A percentile compares a stretch with the other conserved stretches of the same genome.
Conservation (phyloP, 2,797 vertebrate genomes). For the Lacerta bilineata region DNA sequence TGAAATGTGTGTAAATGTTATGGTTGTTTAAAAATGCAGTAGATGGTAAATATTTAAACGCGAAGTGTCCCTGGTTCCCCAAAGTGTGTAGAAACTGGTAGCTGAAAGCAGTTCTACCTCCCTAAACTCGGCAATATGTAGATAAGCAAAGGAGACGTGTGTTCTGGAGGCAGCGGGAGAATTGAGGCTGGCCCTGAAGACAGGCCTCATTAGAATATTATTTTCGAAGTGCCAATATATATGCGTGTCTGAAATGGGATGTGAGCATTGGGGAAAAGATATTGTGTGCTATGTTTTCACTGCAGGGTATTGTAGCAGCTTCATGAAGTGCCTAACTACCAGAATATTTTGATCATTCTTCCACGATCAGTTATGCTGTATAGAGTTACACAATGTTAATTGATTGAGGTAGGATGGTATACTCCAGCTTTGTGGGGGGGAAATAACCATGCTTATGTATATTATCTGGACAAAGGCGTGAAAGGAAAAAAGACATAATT, state of each 20-base stretch:
- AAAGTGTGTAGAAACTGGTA: constrained; percentile 16
- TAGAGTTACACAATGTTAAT: background rate
- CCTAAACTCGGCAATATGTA: background rate
- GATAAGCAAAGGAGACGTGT: background rate
- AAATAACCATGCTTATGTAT: background rate
- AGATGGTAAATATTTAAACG: constrained; percentile 38
- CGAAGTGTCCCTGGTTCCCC: constrained; percentile 3
- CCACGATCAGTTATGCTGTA: background rate
- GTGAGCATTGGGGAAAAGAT: background rate
- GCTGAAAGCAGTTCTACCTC: background rate
- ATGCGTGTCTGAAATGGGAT: background rate
- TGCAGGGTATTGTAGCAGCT: background rate
- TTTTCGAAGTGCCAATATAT: background rate
- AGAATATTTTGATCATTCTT: constrained; percentile 3
- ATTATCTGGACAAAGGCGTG: background rate
- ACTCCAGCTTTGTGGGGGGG: background rate
- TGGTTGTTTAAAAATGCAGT: constrained; percentile 23
- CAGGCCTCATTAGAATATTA: background rate
- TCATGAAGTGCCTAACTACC: background rate
- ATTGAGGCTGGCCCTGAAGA: too few species aligned
- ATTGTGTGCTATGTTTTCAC: background rate
- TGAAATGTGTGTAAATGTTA: constrained; percentile 19
- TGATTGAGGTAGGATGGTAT: background rate
- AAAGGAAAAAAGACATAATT: background rate
- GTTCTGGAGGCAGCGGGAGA: background rate